Percentiles rank a stretch among this genome's conserved stretches.
Conservation (phyloP, 1,140 invertebrate species). For the Semibalanus balanoides region DNA sequence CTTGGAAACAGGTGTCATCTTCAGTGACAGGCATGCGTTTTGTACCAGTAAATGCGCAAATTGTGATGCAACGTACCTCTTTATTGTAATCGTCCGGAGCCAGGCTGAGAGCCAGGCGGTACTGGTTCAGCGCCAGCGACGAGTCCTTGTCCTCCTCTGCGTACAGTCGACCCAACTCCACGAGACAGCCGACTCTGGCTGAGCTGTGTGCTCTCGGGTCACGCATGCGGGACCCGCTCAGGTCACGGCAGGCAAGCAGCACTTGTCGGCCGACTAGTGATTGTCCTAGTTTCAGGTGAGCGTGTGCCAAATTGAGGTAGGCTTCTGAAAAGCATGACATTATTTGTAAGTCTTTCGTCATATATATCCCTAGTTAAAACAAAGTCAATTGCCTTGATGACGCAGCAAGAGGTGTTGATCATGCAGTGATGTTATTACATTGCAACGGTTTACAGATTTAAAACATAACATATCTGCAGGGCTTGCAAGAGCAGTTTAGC, state of each 20-base stretch:
- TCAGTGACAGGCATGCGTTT: too few species aligned
- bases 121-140: not conserved
- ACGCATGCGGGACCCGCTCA: not conserved
- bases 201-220: not conserved
- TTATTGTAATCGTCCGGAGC: not conserved
- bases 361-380: too few species aligned
- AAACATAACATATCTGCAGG: too few species aligned
- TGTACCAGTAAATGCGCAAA: too few species aligned
- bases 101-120: not conserved
- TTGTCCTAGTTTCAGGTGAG: not conserved
- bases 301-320: not conserved
- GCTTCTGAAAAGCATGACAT: slow-evolving; percentile 1
- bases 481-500: too few species aligned
- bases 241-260: not conserved
- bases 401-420: too few species aligned
- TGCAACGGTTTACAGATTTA: too few species aligned
- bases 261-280: not conserved
- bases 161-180: not conserved
- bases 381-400: too few species aligned
- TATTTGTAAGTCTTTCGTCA: too few species aligned
- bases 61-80: not conserved
- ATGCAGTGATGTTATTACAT: too few species aligned
- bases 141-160: not conserved
- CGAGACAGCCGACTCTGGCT: not conserved
- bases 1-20: too few species aligned